Percentiles rank a stretch among this genome's conserved stretches.
phyloP scores from a whole-genome alignment of 2,888 invertebrate species.

The Eupithecia subumbrata region DNA sequence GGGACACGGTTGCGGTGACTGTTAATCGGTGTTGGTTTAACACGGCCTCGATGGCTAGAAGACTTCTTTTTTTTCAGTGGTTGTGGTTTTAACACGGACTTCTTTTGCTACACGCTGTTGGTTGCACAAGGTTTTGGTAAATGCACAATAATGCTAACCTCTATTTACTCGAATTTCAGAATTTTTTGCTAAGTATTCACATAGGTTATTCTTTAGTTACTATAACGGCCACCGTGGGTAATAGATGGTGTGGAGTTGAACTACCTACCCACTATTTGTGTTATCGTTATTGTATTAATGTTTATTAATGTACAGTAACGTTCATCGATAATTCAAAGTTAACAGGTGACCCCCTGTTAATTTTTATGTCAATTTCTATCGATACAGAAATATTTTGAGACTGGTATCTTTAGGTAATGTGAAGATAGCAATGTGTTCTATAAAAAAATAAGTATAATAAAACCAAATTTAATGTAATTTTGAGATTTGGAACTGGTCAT shows the following conservation, averaged over 20 bases:
- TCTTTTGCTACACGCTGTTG: not conserved
- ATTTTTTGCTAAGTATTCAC: not conserved
- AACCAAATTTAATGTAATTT: too few relatives aligned
- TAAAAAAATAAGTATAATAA: too few relatives aligned
- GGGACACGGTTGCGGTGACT: slow-evolving; percentile 12
- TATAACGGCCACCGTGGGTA: not conserved
- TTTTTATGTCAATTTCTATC: too few relatives aligned
- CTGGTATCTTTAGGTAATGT: too few relatives aligned
- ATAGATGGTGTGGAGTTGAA: not conserved
- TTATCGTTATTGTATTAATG: not conserved
- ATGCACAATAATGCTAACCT: slow-evolving; percentile 1
- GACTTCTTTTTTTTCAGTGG: not conserved
- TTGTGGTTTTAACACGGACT: not conserved
- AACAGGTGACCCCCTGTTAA: too few relatives aligned
- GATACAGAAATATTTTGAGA: too few relatives aligned
- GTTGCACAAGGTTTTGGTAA: slow-evolving; percentile 1
- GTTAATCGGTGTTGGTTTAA: not conserved
- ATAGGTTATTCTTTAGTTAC: not conserved
- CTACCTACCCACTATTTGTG: not conserved
- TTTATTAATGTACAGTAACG: not conserved
- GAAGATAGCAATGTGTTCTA: too few relatives aligned
- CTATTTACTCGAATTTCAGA: not conserved
- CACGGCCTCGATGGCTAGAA: not conserved
- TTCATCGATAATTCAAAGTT: too few relatives aligned
- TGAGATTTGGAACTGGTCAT: too few relatives aligned